These are phyloP conservation scores for Odontocerum albicorne DNA, from an alignment of 2,888 invertebrate genomes.

Conservation along the genomic window DNA sequence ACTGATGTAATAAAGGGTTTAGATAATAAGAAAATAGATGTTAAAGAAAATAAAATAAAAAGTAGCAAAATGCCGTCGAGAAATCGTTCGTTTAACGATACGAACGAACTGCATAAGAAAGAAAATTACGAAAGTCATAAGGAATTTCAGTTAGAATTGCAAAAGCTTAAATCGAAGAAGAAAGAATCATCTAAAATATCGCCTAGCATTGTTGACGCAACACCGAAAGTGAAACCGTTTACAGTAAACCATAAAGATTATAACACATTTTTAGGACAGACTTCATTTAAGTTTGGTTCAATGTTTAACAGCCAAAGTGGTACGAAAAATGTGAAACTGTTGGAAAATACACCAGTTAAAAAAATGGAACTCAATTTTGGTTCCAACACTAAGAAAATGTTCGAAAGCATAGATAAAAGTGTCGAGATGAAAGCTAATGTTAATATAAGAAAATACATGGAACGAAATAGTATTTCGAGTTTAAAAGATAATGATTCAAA, in stretches of 20 bases:
- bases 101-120: background rate
- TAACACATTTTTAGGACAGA: slow-evolving; percentile 1
- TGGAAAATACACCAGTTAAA: slow-evolving; percentile 13
- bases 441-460: slow-evolving; percentile 5
- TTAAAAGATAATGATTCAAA: background rate
- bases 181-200: slow-evolving; percentile 22
- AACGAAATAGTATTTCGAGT: background rate
- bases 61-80: slow-evolving; percentile 34
- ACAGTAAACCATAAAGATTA: slow-evolving; percentile 9
- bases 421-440: background rate
- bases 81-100: slow-evolving; percentile 32
- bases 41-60: slow-evolving; percentile 30
- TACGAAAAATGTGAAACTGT: background rate
- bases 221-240: slow-evolving; percentile 31
- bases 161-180: slow-evolving; percentile 3
- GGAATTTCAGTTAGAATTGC: slow-evolving; percentile 10
- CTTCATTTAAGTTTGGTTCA: slow-evolving; percentile 13
- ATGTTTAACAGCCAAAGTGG: background rate
- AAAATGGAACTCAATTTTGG: slow-evolving; percentile 22
- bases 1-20: slow-evolving; percentile 31
- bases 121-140: background rate
- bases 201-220: slow-evolving; percentile 33
- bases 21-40: slow-evolving; percentile 7
- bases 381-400: slow-evolving; percentile 13
- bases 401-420: slow-evolving; percentile 15